phyloP scores from a whole-genome alignment of 2,113 vertebrate species.

The Hemicordylus capensis region DNA sequence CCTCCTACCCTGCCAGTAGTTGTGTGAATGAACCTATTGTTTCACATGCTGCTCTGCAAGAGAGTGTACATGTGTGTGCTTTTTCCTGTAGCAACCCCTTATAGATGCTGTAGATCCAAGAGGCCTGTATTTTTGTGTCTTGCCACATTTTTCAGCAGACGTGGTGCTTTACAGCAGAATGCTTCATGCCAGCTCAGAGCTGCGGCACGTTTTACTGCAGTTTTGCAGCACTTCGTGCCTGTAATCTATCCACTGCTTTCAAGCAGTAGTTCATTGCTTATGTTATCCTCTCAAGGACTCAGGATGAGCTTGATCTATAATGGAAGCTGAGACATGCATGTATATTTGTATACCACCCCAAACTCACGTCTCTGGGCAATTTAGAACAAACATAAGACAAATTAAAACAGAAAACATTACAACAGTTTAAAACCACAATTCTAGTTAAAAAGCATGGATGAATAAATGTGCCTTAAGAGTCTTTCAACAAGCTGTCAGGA shows the following conservation, averaged over 20 bases:
- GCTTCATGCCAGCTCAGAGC: not conserved
- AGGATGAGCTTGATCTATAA: too few species aligned
- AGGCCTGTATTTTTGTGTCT: not conserved
- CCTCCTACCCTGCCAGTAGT: too few species aligned
- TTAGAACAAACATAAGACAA: too few species aligned
- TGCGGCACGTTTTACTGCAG: not conserved
- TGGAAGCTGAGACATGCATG: too few species aligned
- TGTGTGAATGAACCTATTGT: too few species aligned
- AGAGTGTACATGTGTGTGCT: not conserved
- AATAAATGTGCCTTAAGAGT: too few species aligned
- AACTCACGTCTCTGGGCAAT: too few species aligned
- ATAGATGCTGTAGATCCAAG: not conserved
- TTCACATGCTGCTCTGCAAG: not conserved
- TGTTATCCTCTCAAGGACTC: not conserved
- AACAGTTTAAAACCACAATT: too few species aligned
- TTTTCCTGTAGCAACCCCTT: not conserved
- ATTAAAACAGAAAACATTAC: too few species aligned
- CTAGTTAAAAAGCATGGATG: too few species aligned
- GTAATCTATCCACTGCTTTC: not conserved
- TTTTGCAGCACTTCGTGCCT: not conserved
- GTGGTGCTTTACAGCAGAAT: not conserved
- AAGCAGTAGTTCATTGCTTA: not conserved
- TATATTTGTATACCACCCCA: too few species aligned
- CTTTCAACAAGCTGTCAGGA: too few species aligned
- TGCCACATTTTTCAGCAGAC: not conserved